Percentiles rank a stretch among this genome's conserved stretches.
phyloP scores from a whole-genome alignment of 2,888 invertebrate genomes.

The Hybos culiciformis region DNA sequence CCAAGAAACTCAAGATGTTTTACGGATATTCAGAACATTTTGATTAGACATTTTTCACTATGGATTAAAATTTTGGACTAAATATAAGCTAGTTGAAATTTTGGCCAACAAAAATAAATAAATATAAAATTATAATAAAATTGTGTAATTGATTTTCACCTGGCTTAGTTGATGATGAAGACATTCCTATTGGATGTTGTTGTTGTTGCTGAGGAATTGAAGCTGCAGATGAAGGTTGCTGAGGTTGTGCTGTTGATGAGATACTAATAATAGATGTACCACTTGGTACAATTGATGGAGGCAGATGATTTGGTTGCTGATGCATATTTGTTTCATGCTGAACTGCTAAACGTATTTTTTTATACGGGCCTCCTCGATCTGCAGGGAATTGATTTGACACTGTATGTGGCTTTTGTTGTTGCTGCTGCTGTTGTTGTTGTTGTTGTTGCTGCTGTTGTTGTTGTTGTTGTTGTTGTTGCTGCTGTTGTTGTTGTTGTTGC shows the following conservation, averaged over 20 bases:
- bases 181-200: slow-evolving; percentile 16
- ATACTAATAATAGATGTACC: background rate
- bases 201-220: slow-evolving; percentile 20
- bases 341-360: slow-evolving; percentile 13
- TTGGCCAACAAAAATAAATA: too few species aligned
- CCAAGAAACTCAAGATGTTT: too few species aligned
- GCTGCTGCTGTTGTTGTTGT: slow-evolving; percentile 15
- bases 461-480: slow-evolving; percentile 22
- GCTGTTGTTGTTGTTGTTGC: slow-evolving; percentile 36
- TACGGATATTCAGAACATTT: too few species aligned
- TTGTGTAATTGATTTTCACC: too few species aligned
- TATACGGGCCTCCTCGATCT: slow-evolving; percentile 16
- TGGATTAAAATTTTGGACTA: too few species aligned
- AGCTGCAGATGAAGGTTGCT: slow-evolving; percentile 17
- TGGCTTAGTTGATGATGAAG: too few species aligned
- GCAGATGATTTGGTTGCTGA: slow-evolving; percentile 3
- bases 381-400: slow-evolving; percentile 15
- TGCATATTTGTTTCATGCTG: slow-evolving; percentile 16
- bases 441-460: slow-evolving; percentile 16
- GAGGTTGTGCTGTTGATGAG: slow-evolving; percentile 12
- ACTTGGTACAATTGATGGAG: background rate
- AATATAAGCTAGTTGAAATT: too few species aligned
- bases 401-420: slow-evolving; percentile 21
- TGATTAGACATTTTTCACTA: too few species aligned
- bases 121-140: too few species aligned